These are phyloP conservation scores for Frankliniella fusca DNA, from an alignment of 2,888 invertebrate species.

Conservation along the genomic window DNA sequence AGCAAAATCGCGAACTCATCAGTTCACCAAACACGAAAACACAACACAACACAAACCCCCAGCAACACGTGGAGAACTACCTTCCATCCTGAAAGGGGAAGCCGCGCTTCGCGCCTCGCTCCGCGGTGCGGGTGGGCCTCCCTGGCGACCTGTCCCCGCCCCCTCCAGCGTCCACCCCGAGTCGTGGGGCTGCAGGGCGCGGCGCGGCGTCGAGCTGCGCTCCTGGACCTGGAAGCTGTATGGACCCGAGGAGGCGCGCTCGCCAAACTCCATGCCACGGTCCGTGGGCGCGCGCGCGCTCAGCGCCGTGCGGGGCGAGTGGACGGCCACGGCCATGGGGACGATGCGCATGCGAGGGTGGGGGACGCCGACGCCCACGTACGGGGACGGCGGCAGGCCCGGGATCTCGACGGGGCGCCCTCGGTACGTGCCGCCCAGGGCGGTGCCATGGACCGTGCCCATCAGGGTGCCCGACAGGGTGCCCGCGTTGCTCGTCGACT, in stretches of 20 bases:
- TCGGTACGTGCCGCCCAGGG: background rate
- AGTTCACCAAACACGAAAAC: too few species aligned
- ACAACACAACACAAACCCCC: too few species aligned
- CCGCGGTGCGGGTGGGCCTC: background rate
- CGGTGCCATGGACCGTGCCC: background rate
- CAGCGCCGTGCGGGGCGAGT: background rate
- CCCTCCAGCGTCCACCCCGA: background rate
- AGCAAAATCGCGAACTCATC: too few species aligned
- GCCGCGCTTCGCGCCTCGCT: conserved; percentile 3
- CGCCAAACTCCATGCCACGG: conserved; percentile 17
- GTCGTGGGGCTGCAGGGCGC: conserved; percentile 20
- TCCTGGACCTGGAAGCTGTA: conserved; percentile 12
- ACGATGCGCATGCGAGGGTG: background rate
- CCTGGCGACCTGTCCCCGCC: background rate
- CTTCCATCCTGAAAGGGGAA: background rate
- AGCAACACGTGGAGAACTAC: background rate
- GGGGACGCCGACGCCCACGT: background rate
- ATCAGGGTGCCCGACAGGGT: background rate
- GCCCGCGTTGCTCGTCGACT: background rate
- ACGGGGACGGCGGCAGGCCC: background rate
- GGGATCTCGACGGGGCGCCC: conserved; percentile 14
- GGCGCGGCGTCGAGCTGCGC: conserved; percentile 4
- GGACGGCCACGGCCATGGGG: background rate
- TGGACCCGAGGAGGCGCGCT: background rate
- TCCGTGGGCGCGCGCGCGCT: conserved; percentile 14